A percentile compares a stretch with the other conserved stretches of the same genome.
These are phyloP conservation scores for Ips nitidus DNA, from an alignment of 1,140 invertebrate species.

Conservation along the genomic window DNA sequence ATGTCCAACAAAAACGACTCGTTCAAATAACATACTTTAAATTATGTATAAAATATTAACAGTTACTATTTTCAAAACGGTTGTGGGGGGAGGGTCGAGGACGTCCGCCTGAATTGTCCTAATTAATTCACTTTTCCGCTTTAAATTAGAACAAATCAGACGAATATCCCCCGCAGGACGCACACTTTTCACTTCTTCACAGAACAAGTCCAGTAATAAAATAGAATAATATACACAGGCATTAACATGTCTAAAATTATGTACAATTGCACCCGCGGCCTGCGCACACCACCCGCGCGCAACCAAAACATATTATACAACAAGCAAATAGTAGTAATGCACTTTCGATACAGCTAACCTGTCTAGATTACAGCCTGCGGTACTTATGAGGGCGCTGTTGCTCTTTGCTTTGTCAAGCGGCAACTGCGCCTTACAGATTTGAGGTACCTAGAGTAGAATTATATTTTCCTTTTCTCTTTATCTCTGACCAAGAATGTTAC, in stretches of 20 bases:
- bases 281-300: constrained; percentile 47
- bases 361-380: constrained; percentile 55
- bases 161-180: not conserved
- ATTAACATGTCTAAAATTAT: constrained; percentile 52
- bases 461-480: constrained; percentile 45
- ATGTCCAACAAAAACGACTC: constrained; percentile 54
- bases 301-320: constrained; percentile 47
- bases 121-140: not conserved
- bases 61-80: constrained; percentile 51
- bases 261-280: constrained; percentile 51
- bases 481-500: not conserved
- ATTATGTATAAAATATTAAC: constrained; percentile 56
- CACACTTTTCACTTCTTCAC: not conserved
- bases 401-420: constrained; percentile 4
- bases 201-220: constrained; percentile 50
- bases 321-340: constrained; percentile 53
- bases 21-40: constrained; percentile 54
- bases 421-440: constrained; percentile 42
- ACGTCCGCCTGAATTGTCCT: constrained; percentile 41
- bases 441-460: constrained; percentile 53
- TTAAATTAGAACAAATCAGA: not conserved
- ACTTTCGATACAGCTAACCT: constrained; percentile 54
- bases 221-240: constrained; percentile 49
- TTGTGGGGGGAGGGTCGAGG: constrained; percentile 49
- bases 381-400: constrained; percentile 37